Evolutionary conservation across 2,888 invertebrate genomes (phyloP).

Genomic region (Choristoneura rosaceana): DNA sequence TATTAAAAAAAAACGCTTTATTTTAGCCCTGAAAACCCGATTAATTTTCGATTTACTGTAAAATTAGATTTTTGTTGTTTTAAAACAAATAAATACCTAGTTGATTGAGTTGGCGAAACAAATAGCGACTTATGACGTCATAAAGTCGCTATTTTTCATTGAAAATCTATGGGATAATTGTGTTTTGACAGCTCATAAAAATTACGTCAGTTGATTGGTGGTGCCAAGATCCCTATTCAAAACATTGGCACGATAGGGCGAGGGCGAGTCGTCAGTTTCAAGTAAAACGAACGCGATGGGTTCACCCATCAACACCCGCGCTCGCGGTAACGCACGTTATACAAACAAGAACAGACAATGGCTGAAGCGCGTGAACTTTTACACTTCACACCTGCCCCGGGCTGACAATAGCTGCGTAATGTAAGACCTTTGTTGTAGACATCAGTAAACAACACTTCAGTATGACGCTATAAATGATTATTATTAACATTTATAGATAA

Average conservation of each 20-base stretch:
- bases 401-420: constrained; percentile 52
- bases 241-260: background rate
- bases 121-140: too few species aligned
- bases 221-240: too few species aligned
- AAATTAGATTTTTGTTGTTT: too few species aligned
- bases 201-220: too few species aligned
- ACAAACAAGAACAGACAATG: constrained; percentile 64
- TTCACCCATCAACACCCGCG: background rate
- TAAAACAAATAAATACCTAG: too few species aligned
- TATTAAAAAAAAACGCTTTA: too few species aligned
- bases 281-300: background rate
- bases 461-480: constrained; percentile 27
- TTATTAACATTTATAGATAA: constrained; percentile 2
- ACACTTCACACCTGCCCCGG: constrained; percentile 38
- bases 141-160: too few species aligned
- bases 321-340: constrained; percentile 46
- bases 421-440: constrained; percentile 41
- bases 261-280: background rate
- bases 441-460: constrained; percentile 35
- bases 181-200: too few species aligned
- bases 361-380: constrained; percentile 49
- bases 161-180: too few species aligned
- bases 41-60: too few species aligned
- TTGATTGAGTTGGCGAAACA: too few species aligned
- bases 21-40: too few species aligned